phyloP scores from a whole-genome alignment of 2,888 invertebrate genomes.

The Scotopteryx bipunctaria region DNA sequence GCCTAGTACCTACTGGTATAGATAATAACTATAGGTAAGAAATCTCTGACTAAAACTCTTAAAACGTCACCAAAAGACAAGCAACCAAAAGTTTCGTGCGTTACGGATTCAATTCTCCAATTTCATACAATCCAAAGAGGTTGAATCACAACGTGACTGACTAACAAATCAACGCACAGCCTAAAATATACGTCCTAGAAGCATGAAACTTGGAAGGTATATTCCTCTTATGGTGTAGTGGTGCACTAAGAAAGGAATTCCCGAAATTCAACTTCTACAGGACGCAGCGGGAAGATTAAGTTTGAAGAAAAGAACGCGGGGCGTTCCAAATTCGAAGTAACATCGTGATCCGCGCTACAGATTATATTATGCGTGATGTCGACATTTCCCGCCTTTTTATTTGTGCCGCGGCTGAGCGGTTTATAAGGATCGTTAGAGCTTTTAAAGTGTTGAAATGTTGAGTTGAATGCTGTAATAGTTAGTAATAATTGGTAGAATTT shows the following conservation, averaged over 20 bases:
- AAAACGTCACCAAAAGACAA: background rate
- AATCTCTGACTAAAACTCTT: no score
- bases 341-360: slow-evolving; percentile 29
- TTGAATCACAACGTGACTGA: background rate
- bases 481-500: background rate
- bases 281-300: no score
- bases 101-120: slow-evolving; percentile 23
- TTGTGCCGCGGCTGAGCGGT: slow-evolving; percentile 4
- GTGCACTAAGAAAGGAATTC: no score
- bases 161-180: slow-evolving; percentile 19
- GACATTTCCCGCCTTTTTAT: slow-evolving; percentile 14
- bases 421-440: background rate
- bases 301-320: no score
- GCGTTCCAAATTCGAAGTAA: no score
- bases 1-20: no score
- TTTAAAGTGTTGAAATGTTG: slow-evolving; percentile 4
- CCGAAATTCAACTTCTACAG: no score
- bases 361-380: slow-evolving; percentile 14
- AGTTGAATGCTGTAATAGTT: background rate
- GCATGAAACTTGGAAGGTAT: no score
- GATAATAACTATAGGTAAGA: no score
- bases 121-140: slow-evolving; percentile 23
- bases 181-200: no score
- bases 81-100: slow-evolving; percentile 29
- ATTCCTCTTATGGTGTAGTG: no score